Percentiles rank a stretch among this genome's conserved stretches.
Evolutionary conservation across 1,140 invertebrate species (phyloP).

Genomic region (Eurosta solidaginis): DNA sequence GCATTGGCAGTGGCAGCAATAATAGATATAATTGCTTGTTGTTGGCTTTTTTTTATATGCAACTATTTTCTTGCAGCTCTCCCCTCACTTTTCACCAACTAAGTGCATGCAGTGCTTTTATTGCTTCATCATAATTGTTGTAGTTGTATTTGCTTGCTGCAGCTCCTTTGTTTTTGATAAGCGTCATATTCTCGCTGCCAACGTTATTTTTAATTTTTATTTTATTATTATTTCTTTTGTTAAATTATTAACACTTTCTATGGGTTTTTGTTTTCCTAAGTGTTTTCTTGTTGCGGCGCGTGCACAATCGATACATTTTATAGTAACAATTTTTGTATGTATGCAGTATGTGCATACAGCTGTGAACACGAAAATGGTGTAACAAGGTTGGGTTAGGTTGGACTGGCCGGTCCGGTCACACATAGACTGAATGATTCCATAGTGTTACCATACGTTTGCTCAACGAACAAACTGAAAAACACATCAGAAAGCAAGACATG

Average conservation of each 20-base stretch:
- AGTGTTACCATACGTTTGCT: no score
- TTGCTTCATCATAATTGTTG: background rate
- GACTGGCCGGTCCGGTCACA: no score
- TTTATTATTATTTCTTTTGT: no score
- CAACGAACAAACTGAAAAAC: no score
- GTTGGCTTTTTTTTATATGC: background rate
- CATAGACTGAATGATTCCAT: no score
- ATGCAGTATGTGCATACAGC: background rate
- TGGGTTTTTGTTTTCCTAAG: background rate
- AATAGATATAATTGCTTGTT: no score
- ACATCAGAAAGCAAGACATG: no score
- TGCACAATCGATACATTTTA: constrained; percentile 5
- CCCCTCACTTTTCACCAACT: background rate
- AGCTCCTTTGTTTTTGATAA: constrained; percentile 16
- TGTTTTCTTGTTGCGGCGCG: background rate
- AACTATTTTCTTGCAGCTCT: background rate
- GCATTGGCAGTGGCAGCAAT: no score
- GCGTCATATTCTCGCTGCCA: background rate
- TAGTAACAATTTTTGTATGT: background rate
- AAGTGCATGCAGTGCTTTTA: background rate
- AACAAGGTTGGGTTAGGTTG: background rate
- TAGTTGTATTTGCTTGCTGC: background rate
- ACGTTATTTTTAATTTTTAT: background rate
- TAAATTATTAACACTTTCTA: background rate
- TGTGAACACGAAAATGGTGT: background rate